A percentile compares a stretch with the other conserved stretches of the same genome.
phyloP scores from a whole-genome alignment of 2,113 vertebrate species.

The Excalfactoria chinensis region DNA sequence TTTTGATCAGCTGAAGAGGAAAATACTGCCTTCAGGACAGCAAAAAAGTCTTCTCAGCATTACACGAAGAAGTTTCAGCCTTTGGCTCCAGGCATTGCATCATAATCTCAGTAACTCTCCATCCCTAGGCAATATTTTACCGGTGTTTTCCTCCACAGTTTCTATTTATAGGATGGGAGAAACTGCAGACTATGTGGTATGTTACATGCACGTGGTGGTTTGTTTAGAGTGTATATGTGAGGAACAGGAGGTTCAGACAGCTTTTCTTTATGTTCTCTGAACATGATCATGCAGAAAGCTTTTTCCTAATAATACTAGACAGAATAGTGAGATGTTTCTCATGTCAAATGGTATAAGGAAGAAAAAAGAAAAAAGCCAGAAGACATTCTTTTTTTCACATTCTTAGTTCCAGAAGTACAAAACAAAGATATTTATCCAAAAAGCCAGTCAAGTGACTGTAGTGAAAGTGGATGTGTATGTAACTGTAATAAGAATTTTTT shows the following conservation, averaged over 20 bases:
- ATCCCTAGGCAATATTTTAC: conserved; percentile 14
- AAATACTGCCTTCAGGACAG: conserved; percentile 15
- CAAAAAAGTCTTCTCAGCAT: background rate
- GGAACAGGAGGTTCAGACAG: background rate
- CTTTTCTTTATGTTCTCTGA: conserved; percentile 25
- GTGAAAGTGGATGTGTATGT: background rate
- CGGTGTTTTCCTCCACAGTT: background rate
- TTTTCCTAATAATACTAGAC: background rate
- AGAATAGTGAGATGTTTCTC: background rate
- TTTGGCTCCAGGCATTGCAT: conserved; percentile 2
- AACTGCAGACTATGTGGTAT: background rate
- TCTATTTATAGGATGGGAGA: conserved; percentile 9
- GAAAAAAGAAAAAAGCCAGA: background rate
- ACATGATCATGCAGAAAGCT: background rate
- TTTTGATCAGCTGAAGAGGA: conserved; percentile 3
- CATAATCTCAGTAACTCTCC: background rate
- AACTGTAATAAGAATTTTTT: background rate
- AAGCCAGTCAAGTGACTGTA: background rate
- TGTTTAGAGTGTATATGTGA: background rate
- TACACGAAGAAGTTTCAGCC: background rate
- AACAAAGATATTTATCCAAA: background rate
- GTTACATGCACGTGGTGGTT: background rate
- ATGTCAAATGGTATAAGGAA: background rate
- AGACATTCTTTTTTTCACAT: background rate
- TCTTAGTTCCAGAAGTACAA: background rate